Percentiles rank a stretch among this genome's conserved stretches.
Conservation (phyloP, 2,888 invertebrate species). For the Petrolisthes cinctipes region DNA sequence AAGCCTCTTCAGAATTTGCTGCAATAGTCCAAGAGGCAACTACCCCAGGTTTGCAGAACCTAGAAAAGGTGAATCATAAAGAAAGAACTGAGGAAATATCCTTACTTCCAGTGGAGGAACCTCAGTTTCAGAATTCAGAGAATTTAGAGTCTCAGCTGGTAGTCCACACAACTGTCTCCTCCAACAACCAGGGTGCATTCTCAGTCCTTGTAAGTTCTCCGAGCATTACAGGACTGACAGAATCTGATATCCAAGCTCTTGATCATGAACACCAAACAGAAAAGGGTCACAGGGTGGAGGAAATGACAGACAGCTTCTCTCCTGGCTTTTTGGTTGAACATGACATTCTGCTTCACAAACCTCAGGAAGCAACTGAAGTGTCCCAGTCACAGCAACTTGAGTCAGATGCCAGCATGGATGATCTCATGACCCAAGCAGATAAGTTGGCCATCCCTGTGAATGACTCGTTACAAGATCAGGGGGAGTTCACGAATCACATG, state of each 20-base stretch:
- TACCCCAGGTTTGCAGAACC: neutral
- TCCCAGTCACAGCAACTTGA: conserved; percentile 10
- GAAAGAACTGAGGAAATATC: neutral
- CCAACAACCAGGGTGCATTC: neutral
- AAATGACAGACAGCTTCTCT: conserved; percentile 26
- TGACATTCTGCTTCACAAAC: conserved; percentile 31
- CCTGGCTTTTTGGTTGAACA: conserved; percentile 34
- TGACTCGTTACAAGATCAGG: conserved; percentile 14
- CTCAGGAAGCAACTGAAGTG: conserved; percentile 9
- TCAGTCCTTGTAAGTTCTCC: conserved; percentile 41
- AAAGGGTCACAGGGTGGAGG: conserved; percentile 16
- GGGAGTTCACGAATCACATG: neutral
- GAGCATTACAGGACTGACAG: conserved; percentile 26
- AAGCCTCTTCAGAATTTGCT: neutral
- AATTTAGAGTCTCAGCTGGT: neutral
- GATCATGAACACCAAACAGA: conserved; percentile 16
- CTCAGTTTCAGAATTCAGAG: conserved; percentile 1
- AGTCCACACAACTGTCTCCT: neutral
- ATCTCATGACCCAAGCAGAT: neutral
- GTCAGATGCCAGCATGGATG: neutral
- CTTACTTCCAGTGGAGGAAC: neutral
- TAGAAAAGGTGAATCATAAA: neutral
- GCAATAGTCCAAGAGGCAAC: conserved; percentile 1
- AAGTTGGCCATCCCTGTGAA: conserved; percentile 19
- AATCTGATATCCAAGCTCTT: conserved; percentile 22